These are phyloP conservation scores for Nomada ferruginata DNA, from an alignment of 2,888 invertebrate species.

Conservation along the genomic window DNA sequence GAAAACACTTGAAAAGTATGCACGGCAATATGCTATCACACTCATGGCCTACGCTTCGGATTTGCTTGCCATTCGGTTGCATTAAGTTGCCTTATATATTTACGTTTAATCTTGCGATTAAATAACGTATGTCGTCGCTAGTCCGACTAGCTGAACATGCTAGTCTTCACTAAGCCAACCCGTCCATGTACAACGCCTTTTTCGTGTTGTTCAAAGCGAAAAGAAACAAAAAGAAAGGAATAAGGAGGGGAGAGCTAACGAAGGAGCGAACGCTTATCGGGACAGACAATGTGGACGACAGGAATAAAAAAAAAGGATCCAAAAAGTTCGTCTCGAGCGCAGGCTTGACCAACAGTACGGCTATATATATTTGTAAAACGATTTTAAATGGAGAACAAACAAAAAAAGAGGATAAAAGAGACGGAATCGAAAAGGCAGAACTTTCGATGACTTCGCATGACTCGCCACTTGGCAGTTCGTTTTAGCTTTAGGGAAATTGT, in stretches of 20 bases:
- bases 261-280: neutral
- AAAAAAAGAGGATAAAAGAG: slow-evolving; percentile 20
- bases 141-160: slow-evolving; percentile 77
- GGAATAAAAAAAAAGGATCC: neutral
- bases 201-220: slow-evolving; percentile 69
- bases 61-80: slow-evolving; percentile 71
- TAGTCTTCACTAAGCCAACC: slow-evolving; percentile 82
- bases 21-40: slow-evolving; percentile 64
- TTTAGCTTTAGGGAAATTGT: slow-evolving; percentile 68
- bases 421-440: slow-evolving; percentile 30
- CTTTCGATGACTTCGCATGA: slow-evolving; percentile 47
- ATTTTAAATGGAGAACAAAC: slow-evolving; percentile 26
- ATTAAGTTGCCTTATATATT: slow-evolving; percentile 72
- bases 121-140: slow-evolving; percentile 73
- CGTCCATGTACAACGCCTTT: slow-evolving; percentile 80
- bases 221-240: slow-evolving; percentile 4
- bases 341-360: slow-evolving; percentile 46
- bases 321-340: slow-evolving; percentile 30
- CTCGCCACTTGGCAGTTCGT: slow-evolving; percentile 60
- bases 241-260: slow-evolving; percentile 7
- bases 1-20: slow-evolving; percentile 47
- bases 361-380: slow-evolving; percentile 56
- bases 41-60: slow-evolving; percentile 73
- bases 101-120: slow-evolving; percentile 64
- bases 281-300: slow-evolving; percentile 20